A percentile compares a stretch with the other conserved stretches of the same genome.
Conservation (phyloP, 1,140 invertebrate species). For the Drosophila aff. region DNA sequence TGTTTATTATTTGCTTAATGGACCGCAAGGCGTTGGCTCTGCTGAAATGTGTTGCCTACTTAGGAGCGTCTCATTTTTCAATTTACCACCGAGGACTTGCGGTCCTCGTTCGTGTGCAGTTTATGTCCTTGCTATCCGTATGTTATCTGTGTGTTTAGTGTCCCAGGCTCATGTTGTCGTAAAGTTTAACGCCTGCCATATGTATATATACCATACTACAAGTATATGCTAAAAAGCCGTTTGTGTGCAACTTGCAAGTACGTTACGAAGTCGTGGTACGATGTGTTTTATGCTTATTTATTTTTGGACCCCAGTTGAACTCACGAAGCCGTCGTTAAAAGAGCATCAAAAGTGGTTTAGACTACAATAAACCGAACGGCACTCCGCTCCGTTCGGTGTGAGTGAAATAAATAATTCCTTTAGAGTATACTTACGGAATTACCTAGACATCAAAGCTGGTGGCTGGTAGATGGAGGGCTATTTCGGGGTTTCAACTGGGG, state of each 20-base stretch:
- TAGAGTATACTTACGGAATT: slow-evolving; percentile 15
- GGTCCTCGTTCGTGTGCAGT: slow-evolving; percentile 1
- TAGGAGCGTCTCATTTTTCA: slow-evolving; percentile 39
- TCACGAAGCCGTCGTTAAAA: slow-evolving; percentile 57
- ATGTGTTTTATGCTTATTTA: slow-evolving; percentile 61
- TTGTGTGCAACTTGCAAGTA: slow-evolving; percentile 28
- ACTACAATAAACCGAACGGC: slow-evolving; percentile 17
- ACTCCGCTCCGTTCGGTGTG: too few relatives aligned
- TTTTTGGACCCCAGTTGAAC: slow-evolving; percentile 28
- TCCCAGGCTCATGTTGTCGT: slow-evolving; percentile 37
- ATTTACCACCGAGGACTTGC: slow-evolving; percentile 30
- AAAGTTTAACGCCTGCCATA: slow-evolving; percentile 51
- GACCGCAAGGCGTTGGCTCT: slow-evolving; percentile 39
- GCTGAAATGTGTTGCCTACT: slow-evolving; percentile 36
- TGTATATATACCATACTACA: slow-evolving; percentile 3
- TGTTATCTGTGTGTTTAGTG: slow-evolving; percentile 46
- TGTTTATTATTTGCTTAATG: slow-evolving; percentile 65
- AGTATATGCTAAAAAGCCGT: slow-evolving; percentile 44
- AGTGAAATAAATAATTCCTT: slow-evolving; percentile 47
- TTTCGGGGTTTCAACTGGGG: slow-evolving; percentile 18
- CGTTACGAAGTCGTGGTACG: slow-evolving; percentile 38
- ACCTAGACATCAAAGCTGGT: slow-evolving; percentile 40
- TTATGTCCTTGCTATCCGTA: slow-evolving; percentile 26
- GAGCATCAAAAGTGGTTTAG: slow-evolving; percentile 51
- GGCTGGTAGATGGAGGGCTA: not conserved